Base-by-base conservation (phyloP, 2,113 vertebrate species). In the Sceloporus tristichus region DNA sequence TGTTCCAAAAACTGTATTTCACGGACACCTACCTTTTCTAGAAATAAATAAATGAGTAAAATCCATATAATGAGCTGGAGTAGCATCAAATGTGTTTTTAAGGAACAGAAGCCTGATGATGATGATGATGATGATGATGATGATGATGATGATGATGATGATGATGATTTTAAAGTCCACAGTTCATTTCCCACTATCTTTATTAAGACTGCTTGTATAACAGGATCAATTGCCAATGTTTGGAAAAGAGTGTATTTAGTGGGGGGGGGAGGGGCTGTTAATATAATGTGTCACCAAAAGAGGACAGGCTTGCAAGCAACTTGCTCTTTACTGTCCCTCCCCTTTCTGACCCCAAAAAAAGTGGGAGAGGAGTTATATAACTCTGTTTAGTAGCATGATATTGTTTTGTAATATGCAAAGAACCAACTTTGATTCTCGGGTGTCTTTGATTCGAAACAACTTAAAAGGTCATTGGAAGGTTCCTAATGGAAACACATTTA, bases 401-500 rank as follows among this genome's bases (percentile, higher is more conserved):
- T 13, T 66, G 40, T 76, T 76, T 88, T 65, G 56, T 76, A 76
- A 76, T 77, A 54, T 54, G n/a, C 71, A 66, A 2, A 0, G 56
- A 82, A 48, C 40, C 27, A 29, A 66, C 25, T 11, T 10, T 34
- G 42, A 48, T 34, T 27, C 54, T 29, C 10, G 18, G n/a, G 29
- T 86, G 48, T 27, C 71, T 82, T 75, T 82, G 79, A 82, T 87
- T 76, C 53, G 42, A 27, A 76, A 23, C 40, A 62, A 82, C 19
- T 75, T 82, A 53, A 87, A 87, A 87, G 71, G 70, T 87, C 56
- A 75, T 34, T 82, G 59, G 40, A 29, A 87, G 40, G 56, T 85
- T 85, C 38, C 56, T 76, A 85, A 85, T 85, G 84, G 86, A 82
- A 82, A 48, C 29, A 82, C 42, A 76, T 75, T 87, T 66, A 87